Base-by-base conservation (phyloP, 2,888 invertebrate species). In the Aphelenchoides bicaudatus region DNA sequence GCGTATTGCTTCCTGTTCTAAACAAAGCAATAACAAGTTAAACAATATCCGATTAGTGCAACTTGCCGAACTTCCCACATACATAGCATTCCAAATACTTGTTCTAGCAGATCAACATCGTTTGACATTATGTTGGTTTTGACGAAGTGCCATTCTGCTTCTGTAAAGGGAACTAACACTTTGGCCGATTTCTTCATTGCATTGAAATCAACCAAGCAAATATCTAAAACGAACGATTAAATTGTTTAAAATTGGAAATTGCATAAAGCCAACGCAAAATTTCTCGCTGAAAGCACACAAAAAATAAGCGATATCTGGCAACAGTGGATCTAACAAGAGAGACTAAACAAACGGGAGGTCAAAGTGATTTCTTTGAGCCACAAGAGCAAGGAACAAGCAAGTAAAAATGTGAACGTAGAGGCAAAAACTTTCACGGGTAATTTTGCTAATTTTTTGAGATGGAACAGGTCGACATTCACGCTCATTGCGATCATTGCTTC, bases 1-100 rank as follows among this genome's bases (percentile, higher is more conserved):
- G 63, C 8, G 63, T 54, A 8, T 38, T 39, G 34, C 48, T 37
- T 13, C 54, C 51, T 50, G 56, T 57, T 34, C 63, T 63, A 57
- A 39, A 62, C 1, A 48, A 34, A n/a, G n/a, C 2, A 30, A 34
- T 16, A 2, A 38, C 19, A 1, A 38, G 16, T 53, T n/a, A 34
- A 34, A 8, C 3, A 51, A 51, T 38, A 1, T n/a, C 16, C 19
- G 21, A 16, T n/a, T n/a, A n/a, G 13, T 10, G 16, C 5, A 6
- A 37, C 39, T 2, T 29, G 39, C 52, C 52, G 52, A 13, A 28
- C 16, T 30, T 29, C 39, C 28, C 28, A 58, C 30, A 59, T 59
- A 16, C 39, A 16, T 28, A 59, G 43, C 13, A 59, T n/a, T 34
- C 28, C 51, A 5, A 37, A 23, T 23, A 61, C 27, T 10, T 51